Base-by-base conservation (phyloP, 2,113 vertebrate species). In the Oreocharis arfaki region DNA sequence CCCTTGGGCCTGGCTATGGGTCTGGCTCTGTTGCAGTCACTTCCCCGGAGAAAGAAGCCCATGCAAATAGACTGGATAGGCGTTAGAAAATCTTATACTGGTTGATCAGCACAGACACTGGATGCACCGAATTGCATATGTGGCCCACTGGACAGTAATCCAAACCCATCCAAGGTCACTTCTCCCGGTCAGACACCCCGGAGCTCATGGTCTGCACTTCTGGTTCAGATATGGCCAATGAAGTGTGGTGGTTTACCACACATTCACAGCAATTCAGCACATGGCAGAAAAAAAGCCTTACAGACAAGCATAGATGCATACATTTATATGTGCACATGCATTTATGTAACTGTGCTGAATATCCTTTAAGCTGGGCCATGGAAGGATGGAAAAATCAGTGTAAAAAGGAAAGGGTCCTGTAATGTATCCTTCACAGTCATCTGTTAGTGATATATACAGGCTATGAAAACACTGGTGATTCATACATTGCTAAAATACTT, bases 61-160 rank as follows among this genome's bases (percentile, higher is more conserved):
- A 33, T 26, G 24, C 11, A 80, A 77, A 80, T 33, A 32, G 22
- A 46, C 16, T 53, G 28, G n/a, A 65, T 42, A 46, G 16, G 24
- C 65, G 16, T 37, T n/a, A 30, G 30, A 73, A 73, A 4, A 15
- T 21, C 20, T 53, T 14, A 24, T 9, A 30, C 21, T 95, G 8
- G 20, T 11, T 65, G 37, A 44, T 56, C 16, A 73, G 16, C 24
- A 39, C 1, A 53, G 42, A 22, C 32, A 41, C 16, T 68, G 30
- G n/a, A 35, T 33, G 16, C 22, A 55, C 14, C 0, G 0, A 67
- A 24, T 30, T 27, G 10, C 1, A 0, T 30, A 22, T 35, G 30
- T 35, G 23, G 8, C 19, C 17, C 28, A 49, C 10, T 7, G 4
- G 10, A 47, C 37, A 73, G 53, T 20, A 79, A 71, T 5, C 7